Conservation (phyloP, 2,888 invertebrate species). For the Helicoverpa assulta region DNA sequence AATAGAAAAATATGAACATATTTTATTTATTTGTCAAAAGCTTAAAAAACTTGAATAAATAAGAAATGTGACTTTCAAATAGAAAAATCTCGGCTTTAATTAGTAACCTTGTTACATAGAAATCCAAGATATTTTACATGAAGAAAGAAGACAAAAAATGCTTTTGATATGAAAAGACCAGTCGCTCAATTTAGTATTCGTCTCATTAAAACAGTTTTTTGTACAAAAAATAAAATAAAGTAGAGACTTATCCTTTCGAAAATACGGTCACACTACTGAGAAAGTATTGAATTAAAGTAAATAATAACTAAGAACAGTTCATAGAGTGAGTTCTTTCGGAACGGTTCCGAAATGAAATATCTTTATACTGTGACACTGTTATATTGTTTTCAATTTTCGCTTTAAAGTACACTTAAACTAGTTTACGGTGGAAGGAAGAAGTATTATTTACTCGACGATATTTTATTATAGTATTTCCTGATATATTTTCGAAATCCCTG, state of each 20-base stretch:
- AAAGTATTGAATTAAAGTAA: conserved; percentile 38
- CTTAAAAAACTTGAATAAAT: neutral
- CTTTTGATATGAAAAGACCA: conserved; percentile 33
- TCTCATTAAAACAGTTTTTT: conserved; percentile 30
- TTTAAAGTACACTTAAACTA: conserved; percentile 12
- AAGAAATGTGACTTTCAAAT: neutral
- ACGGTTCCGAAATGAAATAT: conserved; percentile 29
- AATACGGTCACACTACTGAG: conserved; percentile 19
- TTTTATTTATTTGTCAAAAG: neutral
- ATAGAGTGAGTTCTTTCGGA: conserved; percentile 5
- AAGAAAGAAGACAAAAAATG: conserved; percentile 16
- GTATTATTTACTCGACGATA: conserved; percentile 14
- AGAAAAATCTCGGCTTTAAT: neutral
- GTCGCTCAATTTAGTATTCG: conserved; percentile 35
- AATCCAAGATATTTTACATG: conserved; percentile 11
- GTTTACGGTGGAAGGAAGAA: neutral
- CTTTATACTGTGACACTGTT: conserved; percentile 20
- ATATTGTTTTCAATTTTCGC: conserved; percentile 35
- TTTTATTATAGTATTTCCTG: neutral
- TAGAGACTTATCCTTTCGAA: conserved; percentile 17
- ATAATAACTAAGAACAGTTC: conserved; percentile 25
- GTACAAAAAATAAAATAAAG: conserved; percentile 27
- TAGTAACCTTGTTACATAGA: conserved; percentile 11
- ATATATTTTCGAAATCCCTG: conserved; percentile 1
- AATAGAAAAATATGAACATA: neutral